Percentiles rank a stretch among this genome's conserved stretches.
These are phyloP conservation scores for Anisognathus igniventris DNA, from an alignment of 2,797 vertebrate species.

Conservation along the genomic window DNA sequence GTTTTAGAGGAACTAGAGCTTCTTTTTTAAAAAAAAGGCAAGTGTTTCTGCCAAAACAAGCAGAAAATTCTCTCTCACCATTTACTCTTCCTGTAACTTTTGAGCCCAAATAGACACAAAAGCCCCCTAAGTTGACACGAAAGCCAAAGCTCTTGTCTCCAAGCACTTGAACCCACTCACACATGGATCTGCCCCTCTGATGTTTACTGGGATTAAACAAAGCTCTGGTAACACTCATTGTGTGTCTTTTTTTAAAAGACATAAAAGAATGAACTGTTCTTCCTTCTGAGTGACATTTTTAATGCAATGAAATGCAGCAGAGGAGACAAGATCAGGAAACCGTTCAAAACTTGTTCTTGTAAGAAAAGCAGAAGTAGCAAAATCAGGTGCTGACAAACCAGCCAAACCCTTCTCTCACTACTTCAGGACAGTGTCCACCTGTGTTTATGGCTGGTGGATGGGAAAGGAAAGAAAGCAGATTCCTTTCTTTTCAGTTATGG, in stretches of 20 bases:
- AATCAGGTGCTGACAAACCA: not conserved
- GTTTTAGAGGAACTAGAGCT: not conserved
- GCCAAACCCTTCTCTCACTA: not conserved
- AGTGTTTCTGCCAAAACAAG: not conserved
- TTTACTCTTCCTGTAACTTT: not conserved
- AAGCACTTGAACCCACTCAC: not conserved
- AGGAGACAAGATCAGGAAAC: not conserved
- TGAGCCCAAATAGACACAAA: not conserved
- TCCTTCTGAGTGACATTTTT: not conserved
- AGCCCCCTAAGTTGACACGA: not conserved
- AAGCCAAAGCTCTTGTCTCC: not conserved
- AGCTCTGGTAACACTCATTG: not conserved
- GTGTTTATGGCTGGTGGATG: not conserved
- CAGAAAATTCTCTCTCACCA: not conserved
- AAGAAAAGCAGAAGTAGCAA: not conserved
- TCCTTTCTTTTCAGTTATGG: not conserved
- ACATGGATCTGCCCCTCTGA: not conserved
- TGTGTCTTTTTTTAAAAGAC: not conserved
- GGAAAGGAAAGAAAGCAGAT: not conserved
- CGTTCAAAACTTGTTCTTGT: not conserved
- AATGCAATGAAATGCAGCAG: not conserved
- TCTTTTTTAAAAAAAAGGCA: not conserved
- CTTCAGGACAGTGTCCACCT: not conserved
- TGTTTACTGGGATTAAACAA: not conserved
- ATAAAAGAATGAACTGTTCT: not conserved